Percentiles rank a stretch among this genome's conserved stretches.
Evolutionary conservation across 2,888 invertebrate genomes (phyloP).

Genomic region (Parapristionchus giblindavisi): DNA sequence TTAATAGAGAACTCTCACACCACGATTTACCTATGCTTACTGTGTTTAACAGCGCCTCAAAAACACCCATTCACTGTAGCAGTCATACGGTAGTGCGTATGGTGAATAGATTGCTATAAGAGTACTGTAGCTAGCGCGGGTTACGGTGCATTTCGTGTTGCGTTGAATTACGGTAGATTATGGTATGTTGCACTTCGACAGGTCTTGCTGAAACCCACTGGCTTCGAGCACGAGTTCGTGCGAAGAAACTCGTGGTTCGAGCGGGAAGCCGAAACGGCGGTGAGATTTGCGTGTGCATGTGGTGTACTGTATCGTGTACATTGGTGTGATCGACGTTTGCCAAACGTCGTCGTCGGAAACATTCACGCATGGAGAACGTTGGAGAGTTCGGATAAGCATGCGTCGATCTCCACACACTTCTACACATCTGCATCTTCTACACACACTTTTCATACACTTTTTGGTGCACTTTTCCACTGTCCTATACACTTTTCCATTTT

Average conservation of each 20-base stretch:
- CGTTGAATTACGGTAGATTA: too few species aligned
- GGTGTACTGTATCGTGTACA: constrained; percentile 1
- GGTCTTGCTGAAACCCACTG: constrained; percentile 32
- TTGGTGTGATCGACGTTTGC: neutral
- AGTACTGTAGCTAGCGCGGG: too few species aligned
- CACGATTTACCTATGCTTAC: too few species aligned
- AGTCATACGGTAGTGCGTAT: too few species aligned
- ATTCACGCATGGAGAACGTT: constrained; percentile 11
- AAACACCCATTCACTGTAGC: too few species aligned
- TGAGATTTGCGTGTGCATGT: too few species aligned
- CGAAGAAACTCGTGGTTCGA: constrained; percentile 40
- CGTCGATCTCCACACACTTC: neutral
- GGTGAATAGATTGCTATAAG: too few species aligned
- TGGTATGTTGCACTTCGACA: constrained; percentile 26
- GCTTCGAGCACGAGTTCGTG: constrained; percentile 16
- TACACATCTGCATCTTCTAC: neutral
- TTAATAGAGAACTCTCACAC: too few species aligned
- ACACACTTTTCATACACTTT: too few species aligned
- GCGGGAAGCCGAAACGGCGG: constrained; percentile 44
- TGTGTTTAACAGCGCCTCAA: too few species aligned
- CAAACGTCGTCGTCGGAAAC: neutral
- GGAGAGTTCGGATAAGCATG: neutral
- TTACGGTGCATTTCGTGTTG: too few species aligned
- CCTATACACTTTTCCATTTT: neutral
- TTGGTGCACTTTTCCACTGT: neutral